phyloP scores from a whole-genome alignment of 2,113 vertebrate species.

The Nothocercus julius region DNA sequence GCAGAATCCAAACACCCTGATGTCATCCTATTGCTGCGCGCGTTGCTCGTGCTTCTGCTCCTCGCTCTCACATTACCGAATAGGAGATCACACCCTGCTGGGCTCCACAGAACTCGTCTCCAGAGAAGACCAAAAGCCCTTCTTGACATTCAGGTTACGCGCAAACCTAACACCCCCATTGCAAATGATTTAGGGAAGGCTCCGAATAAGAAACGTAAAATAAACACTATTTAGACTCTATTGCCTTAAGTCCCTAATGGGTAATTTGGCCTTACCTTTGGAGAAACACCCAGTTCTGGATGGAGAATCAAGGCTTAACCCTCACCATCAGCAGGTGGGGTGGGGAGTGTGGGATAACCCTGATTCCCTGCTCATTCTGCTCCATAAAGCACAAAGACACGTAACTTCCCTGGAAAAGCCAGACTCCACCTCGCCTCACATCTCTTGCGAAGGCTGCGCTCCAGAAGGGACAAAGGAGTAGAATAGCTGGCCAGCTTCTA shows the following conservation, averaged over 20 bases:
- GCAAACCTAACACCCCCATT: background rate
- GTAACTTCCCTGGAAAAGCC: background rate
- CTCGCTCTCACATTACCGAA: conserved; percentile 44
- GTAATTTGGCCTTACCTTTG: conserved; percentile 36
- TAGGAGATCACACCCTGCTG: conserved; percentile 49
- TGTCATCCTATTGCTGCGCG: conserved; percentile 45
- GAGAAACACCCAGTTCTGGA: conserved; percentile 39
- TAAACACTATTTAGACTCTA: conserved; percentile 41
- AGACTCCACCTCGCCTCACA: background rate
- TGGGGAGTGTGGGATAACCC: background rate
- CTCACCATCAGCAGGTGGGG: background rate
- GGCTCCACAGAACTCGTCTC: conserved; percentile 21
- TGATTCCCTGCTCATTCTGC: background rate
- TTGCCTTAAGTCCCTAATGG: background rate
- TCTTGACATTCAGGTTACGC: background rate
- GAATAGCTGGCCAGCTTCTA: background rate
- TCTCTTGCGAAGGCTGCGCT: background rate
- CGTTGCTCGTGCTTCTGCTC: conserved; percentile 32
- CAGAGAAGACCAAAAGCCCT: conserved; percentile 10
- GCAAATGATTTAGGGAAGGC: conserved; percentile 56
- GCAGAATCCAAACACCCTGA: conserved; percentile 46
- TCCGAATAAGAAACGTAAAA: conserved; percentile 61
- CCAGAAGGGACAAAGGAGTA: background rate
- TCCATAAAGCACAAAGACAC: background rate
- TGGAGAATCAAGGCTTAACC: background rate